Evolutionary conservation across 1,140 invertebrate species (phyloP).

Genomic region (Antheraea mylitta): DNA sequence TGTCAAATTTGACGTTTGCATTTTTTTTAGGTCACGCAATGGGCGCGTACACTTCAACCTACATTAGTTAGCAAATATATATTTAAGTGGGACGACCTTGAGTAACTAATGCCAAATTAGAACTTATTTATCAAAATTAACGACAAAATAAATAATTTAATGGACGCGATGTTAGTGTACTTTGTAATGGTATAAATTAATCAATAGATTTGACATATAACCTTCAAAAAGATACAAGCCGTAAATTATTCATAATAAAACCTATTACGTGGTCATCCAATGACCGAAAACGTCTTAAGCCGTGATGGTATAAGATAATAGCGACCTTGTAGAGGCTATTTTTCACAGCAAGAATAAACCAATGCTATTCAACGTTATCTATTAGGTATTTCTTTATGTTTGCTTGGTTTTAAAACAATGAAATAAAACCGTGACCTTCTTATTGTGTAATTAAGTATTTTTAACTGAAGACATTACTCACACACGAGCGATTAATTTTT

Average conservation of each 20-base stretch:
- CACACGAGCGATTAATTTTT: constrained; percentile 14
- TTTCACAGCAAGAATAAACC: constrained; percentile 29
- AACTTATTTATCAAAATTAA: constrained; percentile 23
- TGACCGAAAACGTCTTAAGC: not conserved
- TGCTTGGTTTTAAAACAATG: constrained; percentile 51
- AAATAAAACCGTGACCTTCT: constrained; percentile 56
- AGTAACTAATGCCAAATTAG: constrained; percentile 34
- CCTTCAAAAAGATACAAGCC: constrained; percentile 9
- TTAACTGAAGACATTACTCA: constrained; percentile 48
- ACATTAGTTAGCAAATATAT: constrained; percentile 34
- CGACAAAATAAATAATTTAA: constrained; percentile 11
- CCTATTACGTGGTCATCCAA: constrained; percentile 11
- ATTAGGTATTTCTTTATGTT: constrained; percentile 28
- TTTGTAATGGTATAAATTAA: constrained; percentile 2
- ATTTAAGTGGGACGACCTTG: constrained; percentile 51
- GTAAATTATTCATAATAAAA: constrained; percentile 10
- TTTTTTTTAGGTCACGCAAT: constrained; percentile 32
- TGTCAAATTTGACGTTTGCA: constrained; percentile 34
- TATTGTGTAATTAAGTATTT: constrained; percentile 50
- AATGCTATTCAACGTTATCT: constrained; percentile 27
- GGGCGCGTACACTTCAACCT: constrained; percentile 21
- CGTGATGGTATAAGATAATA: constrained; percentile 10
- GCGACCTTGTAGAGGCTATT: constrained; percentile 20
- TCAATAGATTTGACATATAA: constrained; percentile 8
- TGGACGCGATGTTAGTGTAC: not conserved